phyloP scores from a whole-genome alignment of 2,888 invertebrate genomes.

The Macrosoma leucophasiata region DNA sequence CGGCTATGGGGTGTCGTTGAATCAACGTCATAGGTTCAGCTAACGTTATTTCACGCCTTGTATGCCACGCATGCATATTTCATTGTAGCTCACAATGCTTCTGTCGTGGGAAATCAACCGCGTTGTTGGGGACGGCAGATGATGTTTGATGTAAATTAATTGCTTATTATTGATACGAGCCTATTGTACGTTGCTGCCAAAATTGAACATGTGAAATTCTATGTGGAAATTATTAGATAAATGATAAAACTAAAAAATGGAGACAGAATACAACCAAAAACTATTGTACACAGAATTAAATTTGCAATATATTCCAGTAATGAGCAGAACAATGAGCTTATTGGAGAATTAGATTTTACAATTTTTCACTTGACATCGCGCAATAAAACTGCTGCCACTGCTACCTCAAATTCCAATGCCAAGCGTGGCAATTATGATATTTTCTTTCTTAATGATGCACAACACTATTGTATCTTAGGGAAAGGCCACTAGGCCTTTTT shows the following conservation, averaged over 20 bases:
- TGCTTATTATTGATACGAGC: neutral
- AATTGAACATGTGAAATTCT: neutral
- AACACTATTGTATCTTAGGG: too few species aligned
- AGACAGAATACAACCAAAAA: neutral
- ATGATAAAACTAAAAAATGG: neutral
- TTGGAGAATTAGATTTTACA: too few species aligned
- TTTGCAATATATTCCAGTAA: conserved; percentile 12
- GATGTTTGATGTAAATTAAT: conserved; percentile 31
- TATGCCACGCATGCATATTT: conserved; percentile 64
- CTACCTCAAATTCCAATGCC: too few species aligned
- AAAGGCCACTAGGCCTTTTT: too few species aligned
- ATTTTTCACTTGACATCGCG: too few species aligned
- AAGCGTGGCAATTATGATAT: too few species aligned
- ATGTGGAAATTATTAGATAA: conserved; percentile 11
- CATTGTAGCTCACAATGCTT: conserved; percentile 55
- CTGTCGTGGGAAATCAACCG: conserved; percentile 59
- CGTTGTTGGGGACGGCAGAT: conserved; percentile 24
- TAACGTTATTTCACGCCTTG: conserved; percentile 57
- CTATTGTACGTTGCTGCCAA: neutral
- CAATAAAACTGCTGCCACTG: too few species aligned
- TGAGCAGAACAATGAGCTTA: too few species aligned
- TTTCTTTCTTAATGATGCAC: too few species aligned
- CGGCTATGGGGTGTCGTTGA: conserved; percentile 33
- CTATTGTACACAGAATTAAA: neutral
- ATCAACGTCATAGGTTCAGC: conserved; percentile 34